These are phyloP conservation scores for Galbula dea DNA, from an alignment of 2,113 vertebrate genomes.

Conservation along the genomic window DNA sequence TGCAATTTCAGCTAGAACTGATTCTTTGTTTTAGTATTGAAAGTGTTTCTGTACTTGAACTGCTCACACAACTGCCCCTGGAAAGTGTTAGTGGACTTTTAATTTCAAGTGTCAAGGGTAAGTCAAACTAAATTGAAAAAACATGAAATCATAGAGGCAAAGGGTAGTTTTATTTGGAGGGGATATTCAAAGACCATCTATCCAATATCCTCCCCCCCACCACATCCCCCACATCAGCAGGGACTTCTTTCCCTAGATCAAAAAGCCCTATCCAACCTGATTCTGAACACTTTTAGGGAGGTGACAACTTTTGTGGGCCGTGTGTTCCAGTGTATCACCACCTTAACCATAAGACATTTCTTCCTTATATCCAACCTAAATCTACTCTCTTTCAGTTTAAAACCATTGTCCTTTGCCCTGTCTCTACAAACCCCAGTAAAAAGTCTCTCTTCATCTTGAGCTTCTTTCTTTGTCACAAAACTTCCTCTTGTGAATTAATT, in stretches of 20 bases:
- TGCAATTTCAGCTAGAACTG: not conserved
- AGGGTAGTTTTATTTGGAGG: not conserved
- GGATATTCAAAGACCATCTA: not conserved
- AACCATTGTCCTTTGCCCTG: not conserved
- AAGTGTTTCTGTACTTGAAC: not conserved
- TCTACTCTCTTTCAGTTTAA: not conserved
- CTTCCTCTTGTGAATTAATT: not conserved
- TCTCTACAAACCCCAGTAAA: not conserved
- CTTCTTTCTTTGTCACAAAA: not conserved
- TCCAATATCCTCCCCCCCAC: accelerated
- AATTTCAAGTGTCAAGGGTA: not conserved
- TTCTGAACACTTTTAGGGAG: not conserved
- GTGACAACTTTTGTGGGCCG: not conserved
- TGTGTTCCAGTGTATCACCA: not conserved
- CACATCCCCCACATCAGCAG: accelerated
- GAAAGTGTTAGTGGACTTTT: not conserved
- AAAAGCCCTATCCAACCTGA: not conserved
- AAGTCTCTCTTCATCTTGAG: not conserved
- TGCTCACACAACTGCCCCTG: not conserved
- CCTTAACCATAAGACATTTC: not conserved
- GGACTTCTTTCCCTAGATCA: not conserved
- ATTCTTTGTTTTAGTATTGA: not conserved
- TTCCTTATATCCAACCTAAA: not conserved
- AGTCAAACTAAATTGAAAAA: not conserved
- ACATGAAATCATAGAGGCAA: not conserved